phyloP scores from a whole-genome alignment of 2,113 vertebrate genomes.

The Peromyscus maniculatus region DNA sequence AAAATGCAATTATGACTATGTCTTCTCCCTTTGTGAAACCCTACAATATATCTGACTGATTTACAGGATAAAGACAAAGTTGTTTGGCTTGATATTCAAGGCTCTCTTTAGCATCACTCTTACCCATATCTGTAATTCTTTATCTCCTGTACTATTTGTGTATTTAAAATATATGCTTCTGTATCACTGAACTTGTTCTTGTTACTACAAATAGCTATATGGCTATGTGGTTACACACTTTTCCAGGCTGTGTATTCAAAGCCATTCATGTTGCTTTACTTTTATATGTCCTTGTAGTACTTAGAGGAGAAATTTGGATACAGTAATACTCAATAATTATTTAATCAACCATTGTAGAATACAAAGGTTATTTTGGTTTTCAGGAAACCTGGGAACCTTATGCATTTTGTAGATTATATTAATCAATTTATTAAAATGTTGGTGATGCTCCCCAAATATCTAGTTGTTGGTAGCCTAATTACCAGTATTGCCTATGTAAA shows the following conservation, averaged over 20 bases:
- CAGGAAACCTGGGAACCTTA: not conserved
- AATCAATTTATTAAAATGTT: not conserved
- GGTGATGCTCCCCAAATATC: not conserved
- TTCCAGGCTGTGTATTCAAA: not conserved
- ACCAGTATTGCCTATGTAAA: not conserved
- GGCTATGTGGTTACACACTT: not conserved
- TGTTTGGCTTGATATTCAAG: slow-evolving; percentile 23
- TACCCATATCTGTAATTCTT: not conserved
- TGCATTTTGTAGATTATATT: not conserved
- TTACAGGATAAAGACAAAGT: slow-evolving; percentile 38
- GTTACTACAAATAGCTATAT: not conserved
- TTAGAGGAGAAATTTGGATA: not conserved
- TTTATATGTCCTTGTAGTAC: not conserved
- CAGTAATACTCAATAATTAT: not conserved
- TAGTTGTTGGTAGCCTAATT: not conserved
- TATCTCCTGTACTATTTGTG: not conserved
- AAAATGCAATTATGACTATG: slow-evolving; percentile 25
- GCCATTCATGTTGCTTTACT: not conserved
- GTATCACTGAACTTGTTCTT: not conserved
- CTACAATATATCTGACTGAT: not conserved
- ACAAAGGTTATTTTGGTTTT: slow-evolving; percentile 17
- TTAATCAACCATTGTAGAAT: not conserved
- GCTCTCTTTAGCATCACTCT: not conserved
- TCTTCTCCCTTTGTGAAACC: not conserved
- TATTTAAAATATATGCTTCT: slow-evolving; percentile 10